These are phyloP conservation scores for Fistularia commersonii DNA, from an alignment of 2,797 vertebrate species.

Conservation along the genomic window DNA sequence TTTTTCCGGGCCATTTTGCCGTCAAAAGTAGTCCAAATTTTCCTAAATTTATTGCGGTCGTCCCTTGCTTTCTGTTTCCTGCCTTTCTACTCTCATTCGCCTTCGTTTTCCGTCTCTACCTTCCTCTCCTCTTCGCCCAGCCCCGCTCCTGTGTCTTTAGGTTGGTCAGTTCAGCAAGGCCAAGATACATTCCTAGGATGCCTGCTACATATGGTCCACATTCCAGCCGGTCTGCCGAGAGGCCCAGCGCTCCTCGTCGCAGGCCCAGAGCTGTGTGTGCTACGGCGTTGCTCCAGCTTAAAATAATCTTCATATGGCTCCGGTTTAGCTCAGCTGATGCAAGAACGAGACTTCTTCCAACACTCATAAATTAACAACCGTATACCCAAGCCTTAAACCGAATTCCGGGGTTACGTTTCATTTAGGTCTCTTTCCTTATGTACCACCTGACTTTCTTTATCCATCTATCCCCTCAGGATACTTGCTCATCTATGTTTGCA, in stretches of 20 bases:
- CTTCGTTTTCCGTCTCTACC: conserved; percentile 8
- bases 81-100: background rate
- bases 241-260: conserved; percentile 77
- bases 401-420: no score
- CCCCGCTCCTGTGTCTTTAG: conserved; percentile 65
- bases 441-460: no score
- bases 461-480: conserved; percentile 11
- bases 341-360: conserved; percentile 13
- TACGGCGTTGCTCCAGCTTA: conserved; percentile 57
- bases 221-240: conserved; percentile 88
- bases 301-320: conserved; percentile 49
- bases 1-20: no score
- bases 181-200: conserved; percentile 88
- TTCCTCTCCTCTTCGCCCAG: conserved; percentile 31
- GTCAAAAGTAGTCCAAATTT: no score
- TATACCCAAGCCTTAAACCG: no score
- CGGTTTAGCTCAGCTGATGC: conserved; percentile 29
- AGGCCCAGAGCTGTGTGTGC: conserved; percentile 60
- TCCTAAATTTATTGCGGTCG: no score
- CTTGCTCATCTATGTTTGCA: conserved; percentile 4
- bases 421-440: conserved; percentile 10
- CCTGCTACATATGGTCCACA: conserved; percentile 97
- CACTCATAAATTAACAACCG: conserved; percentile 10
- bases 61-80: no score
- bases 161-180: conserved; percentile 80